A percentile compares a stretch with the other conserved stretches of the same genome.
These are phyloP conservation scores for Drosophila willistoni DNA, from an alignment of 1,140 invertebrate genomes.

Conservation along the genomic window DNA sequence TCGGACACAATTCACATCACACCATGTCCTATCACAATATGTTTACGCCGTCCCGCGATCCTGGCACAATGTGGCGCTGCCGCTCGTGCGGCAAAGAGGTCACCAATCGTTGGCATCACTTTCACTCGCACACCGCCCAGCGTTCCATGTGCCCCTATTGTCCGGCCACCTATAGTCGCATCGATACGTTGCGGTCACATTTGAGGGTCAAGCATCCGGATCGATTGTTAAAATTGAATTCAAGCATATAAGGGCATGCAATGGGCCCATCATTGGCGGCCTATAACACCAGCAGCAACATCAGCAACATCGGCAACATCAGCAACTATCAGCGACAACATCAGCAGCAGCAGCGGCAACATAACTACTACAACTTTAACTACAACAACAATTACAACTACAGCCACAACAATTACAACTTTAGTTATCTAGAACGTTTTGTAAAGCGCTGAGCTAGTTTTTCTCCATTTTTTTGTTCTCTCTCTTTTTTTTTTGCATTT, in stretches of 20 bases:
- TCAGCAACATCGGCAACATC: slow-evolving; percentile 30
- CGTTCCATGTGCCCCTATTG: slow-evolving; percentile 92
- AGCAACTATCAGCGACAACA: slow-evolving; percentile 23
- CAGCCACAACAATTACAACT: slow-evolving; percentile 22
- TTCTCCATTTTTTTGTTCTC: too few species aligned
- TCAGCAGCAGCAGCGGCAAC: slow-evolving; percentile 22
- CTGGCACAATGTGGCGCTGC: slow-evolving; percentile 89
- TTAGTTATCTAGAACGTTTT: slow-evolving; percentile 35
- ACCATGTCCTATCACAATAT: slow-evolving; percentile 91
- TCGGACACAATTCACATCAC: slow-evolving; percentile 80
- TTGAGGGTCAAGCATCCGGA: slow-evolving; percentile 89
- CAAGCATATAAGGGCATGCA: slow-evolving; percentile 66
- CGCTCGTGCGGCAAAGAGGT: slow-evolving; percentile 92
- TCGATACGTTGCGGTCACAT: slow-evolving; percentile 91
- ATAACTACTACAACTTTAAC: slow-evolving; percentile 42
- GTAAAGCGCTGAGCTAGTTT: slow-evolving; percentile 33
- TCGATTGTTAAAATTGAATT: slow-evolving; percentile 78
- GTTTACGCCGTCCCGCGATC: slow-evolving; percentile 88
- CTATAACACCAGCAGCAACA: slow-evolving; percentile 27
- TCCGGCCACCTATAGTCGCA: slow-evolving; percentile 92
- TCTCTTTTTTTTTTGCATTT: slow-evolving; percentile 54
- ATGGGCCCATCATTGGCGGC: slow-evolving; percentile 15
- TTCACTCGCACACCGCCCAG: slow-evolving; percentile 91
- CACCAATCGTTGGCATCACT: slow-evolving; percentile 94
- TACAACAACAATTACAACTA: slow-evolving; percentile 22